Percentiles rank a stretch among this genome's conserved stretches.
These are phyloP conservation scores for Ranitomeya imitator DNA, from an alignment of 2,113 vertebrate genomes.

Conservation along the genomic window DNA sequence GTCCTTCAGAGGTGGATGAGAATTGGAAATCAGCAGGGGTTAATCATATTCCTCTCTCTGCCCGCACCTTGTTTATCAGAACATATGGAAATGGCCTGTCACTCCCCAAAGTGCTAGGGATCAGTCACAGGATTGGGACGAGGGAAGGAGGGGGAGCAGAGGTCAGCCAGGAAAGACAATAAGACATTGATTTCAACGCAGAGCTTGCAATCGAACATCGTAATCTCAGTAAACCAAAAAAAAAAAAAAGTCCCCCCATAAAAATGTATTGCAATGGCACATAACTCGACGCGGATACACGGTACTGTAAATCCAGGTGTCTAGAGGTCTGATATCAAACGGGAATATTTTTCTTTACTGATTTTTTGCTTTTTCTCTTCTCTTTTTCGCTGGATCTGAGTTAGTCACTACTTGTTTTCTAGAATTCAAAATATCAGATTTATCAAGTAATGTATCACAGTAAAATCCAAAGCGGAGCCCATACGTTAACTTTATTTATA, in stretches of 20 bases:
- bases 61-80: conserved; percentile 59
- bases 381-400: neutral
- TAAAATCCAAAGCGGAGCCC: neutral
- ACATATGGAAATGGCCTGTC: conserved; percentile 58
- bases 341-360: neutral
- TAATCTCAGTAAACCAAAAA: conserved; percentile 5
- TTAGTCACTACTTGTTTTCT: neutral
- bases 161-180: conserved; percentile 54
- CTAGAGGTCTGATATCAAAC: neutral
- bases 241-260: neutral
- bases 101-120: conserved; percentile 58
- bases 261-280: neutral
- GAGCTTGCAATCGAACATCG: conserved; percentile 52
- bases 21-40: conserved; percentile 59
- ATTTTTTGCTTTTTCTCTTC: neutral
- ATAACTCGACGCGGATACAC: neutral
- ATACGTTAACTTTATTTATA: neutral
- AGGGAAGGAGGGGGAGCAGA: conserved; percentile 39
- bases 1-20: conserved; percentile 59
- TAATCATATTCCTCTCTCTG: conserved; percentile 59
- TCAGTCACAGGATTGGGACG: conserved; percentile 55
- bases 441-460: neutral
- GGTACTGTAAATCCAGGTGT: neutral
- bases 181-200: conserved; percentile 55
- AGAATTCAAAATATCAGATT: neutral